These are phyloP conservation scores for Nerophis lumbriciformis DNA, from an alignment of 2,113 vertebrate genomes.

Conservation along the genomic window DNA sequence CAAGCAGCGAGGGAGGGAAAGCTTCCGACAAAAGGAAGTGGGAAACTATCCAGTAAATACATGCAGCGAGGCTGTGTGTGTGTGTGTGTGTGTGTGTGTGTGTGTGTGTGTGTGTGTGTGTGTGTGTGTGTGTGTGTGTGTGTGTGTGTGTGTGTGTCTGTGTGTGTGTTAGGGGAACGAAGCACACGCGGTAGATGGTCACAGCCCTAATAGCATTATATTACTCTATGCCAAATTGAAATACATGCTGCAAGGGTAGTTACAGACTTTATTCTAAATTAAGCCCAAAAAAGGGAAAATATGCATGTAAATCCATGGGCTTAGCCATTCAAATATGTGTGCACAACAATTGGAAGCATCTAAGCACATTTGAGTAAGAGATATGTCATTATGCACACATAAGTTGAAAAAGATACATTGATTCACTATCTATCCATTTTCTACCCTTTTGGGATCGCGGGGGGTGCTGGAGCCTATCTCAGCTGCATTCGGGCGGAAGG, in stretches of 20 bases:
- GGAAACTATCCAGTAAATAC: slow-evolving; percentile 59
- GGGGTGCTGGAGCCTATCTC: no score
- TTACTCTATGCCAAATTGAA: slow-evolving; percentile 50
- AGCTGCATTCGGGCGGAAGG: no score
- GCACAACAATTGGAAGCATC: slow-evolving; percentile 41
- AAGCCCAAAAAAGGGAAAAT: slow-evolving; percentile 36
- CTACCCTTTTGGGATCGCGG: no score
- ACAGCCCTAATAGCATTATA: slow-evolving; percentile 51
- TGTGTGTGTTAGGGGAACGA: slow-evolving; percentile 12
- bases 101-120: slow-evolving; percentile 12
- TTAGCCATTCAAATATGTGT: slow-evolving; percentile 22
- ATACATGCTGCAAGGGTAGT: slow-evolving; percentile 30
- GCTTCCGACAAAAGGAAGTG: slow-evolving; percentile 67
- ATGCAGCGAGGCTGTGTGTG: slow-evolving; percentile 31
- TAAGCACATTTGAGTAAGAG: not conserved
- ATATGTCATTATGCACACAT: no score
- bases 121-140: slow-evolving; percentile 16
- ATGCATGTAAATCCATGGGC: slow-evolving; percentile 52
- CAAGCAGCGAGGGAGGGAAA: slow-evolving; percentile 46
- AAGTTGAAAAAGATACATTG: no score
- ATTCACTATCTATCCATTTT: no score
- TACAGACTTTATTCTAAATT: slow-evolving; percentile 53
- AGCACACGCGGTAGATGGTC: slow-evolving; percentile 37
- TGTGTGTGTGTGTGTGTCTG: slow-evolving; percentile 4
- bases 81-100: slow-evolving; percentile 10